Conservation (phyloP, 2,113 vertebrate species). For the Prunella himalayana region DNA sequence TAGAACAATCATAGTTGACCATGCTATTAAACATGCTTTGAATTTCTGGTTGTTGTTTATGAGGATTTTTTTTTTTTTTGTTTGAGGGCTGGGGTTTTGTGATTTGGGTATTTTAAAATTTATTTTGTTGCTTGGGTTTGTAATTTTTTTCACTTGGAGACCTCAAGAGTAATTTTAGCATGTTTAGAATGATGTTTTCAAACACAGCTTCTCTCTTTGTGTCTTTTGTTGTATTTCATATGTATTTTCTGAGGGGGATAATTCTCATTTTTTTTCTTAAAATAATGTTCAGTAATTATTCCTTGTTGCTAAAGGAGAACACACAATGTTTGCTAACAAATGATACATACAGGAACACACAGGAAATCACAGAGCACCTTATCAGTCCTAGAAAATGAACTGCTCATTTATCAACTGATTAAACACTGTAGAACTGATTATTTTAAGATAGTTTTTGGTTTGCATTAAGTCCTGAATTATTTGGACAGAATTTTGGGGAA, state of each 20-base stretch:
- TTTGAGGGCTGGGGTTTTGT: neutral
- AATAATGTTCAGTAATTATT: neutral
- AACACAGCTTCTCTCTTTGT: neutral
- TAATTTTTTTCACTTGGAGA: neutral
- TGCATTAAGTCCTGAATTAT: neutral
- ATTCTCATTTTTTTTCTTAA: neutral
- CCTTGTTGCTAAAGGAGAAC: neutral
- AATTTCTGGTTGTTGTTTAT: neutral
- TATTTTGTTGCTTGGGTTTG: neutral
- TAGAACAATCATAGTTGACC: neutral
- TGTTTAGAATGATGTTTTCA: neutral
- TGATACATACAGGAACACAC: neutral
- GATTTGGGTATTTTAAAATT: neutral
- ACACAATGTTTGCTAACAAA: neutral
- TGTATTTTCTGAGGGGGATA: neutral
- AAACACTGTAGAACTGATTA: neutral
- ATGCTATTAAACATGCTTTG: neutral
- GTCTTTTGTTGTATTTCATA: neutral
- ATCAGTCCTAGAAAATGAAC: neutral
- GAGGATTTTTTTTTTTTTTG: neutral
- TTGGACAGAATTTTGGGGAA: neutral
- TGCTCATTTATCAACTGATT: neutral
- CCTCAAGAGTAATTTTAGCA: neutral
- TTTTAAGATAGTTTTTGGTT: neutral
- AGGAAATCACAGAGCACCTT: neutral